Evolutionary conservation across 2,113 vertebrate genomes (phyloP), one percentile per base, ranked within the genome.

Genomic region (Peromyscus californicus): DNA sequence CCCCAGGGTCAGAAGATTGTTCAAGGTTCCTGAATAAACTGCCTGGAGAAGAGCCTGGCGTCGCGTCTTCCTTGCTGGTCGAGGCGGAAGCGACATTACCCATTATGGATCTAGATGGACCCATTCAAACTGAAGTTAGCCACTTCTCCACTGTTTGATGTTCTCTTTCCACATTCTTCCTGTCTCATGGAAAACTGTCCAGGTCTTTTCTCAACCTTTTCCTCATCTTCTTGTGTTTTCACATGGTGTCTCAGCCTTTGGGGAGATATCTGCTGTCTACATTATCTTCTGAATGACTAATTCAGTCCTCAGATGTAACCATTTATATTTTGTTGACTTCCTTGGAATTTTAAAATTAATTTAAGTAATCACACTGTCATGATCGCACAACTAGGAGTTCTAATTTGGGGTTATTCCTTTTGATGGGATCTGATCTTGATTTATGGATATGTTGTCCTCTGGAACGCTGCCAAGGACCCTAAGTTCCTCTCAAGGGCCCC

Each of bases 311-410:
- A 67, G 54, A 65, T 80, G 19, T 8, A 42, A 74, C 36, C 33
- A 12, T 51, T 95, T 72, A 70, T 42, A 72, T 59, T 82, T 57
- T 59, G 54, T 59, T 59, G 39, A 83, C 17, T 70, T 90, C 7
- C 7, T 21, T 82, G 24, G 33, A 90, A 92, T 86, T 94, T 79
- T 87, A 0, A 75, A 95, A 11, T 91, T 80, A 72, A 96, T 67
- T 89, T 80, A 54, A 26, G 29, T 80, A 85, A 92, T 78, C 88
- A 69, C 19, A 89, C 21, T 82, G 78, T 82, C n/a, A 63, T 87
- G 31, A 80, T 70, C 83, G 63, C 61, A 59, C 57, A 89, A 39
- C 61, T 26, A 83, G 61, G 57, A 94, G 80, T 48, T 93, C 48
- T 54, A 75, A 65, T 78, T 88, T 93, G 48, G 16, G 42, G 39